Base-by-base conservation (phyloP, 2,113 vertebrate species). In the Channa maculata region DNA sequence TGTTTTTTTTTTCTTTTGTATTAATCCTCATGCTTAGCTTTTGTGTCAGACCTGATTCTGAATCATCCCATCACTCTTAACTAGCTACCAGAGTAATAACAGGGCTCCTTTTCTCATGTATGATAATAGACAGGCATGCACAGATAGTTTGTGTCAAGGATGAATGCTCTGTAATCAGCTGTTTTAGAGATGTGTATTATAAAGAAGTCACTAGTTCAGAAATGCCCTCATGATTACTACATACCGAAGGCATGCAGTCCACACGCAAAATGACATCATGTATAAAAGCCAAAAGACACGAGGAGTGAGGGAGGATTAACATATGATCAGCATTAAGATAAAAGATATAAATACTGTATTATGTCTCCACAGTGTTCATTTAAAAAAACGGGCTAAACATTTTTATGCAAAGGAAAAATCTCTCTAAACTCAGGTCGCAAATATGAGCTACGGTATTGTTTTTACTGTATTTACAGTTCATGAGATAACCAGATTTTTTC, bases 161-260 rank as follows among this genome's bases (percentile, higher is more conserved):
- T 43, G 68, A 57, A 6, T 51, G 50, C 54, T 68, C 83, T 75
- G 52, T 82, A 80, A 89, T 89, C 78, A 75, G 39, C 57, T 61
- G 39, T 67, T 75, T 49, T 59, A 14, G 24, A 65, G 58, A 61
- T 50, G 5, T 7, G 24, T 5, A 13, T 60, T 24, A 24, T 24
- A 1, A 24, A 24, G 24, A 24, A 24, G 70, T 58, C 80, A 69
- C 52, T 44, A 3, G 38, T 50, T 62, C 15, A 44, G 6, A 65
- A 54, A 58, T 58, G 55, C 72, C 69, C 67, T 2, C 55, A 64
- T 49, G 0, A 41, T 69, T 33, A 65, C 37, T 34, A 3, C 14
- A 55, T 64, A 13, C 48, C 46, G 6, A 24, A 13, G 62, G 14
- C 67, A 57, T 3, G 2, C 1, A 34, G 48, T 2, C 5, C 46